Conservation (phyloP, 2,888 invertebrate genomes). For the Chromoteleia sp. region DNA sequence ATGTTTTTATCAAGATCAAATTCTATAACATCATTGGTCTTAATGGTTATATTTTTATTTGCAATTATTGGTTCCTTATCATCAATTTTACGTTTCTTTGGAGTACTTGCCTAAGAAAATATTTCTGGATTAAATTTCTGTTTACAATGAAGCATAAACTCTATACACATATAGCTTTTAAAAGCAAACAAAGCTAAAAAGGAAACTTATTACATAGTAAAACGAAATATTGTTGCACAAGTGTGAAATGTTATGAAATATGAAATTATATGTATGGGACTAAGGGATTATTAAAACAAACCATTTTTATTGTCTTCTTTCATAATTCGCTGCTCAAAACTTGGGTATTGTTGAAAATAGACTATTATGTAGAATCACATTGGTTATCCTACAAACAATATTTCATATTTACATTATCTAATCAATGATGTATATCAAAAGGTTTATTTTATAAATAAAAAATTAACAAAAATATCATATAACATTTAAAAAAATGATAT, state of each 20-base stretch:
- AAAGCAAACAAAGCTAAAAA: constrained; percentile 47
- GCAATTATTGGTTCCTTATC: constrained; percentile 53
- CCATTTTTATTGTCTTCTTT: constrained; percentile 68
- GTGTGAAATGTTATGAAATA: constrained; percentile 54
- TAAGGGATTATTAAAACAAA: constrained; percentile 60
- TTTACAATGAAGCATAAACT: background rate
- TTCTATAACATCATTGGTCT: constrained; percentile 40
- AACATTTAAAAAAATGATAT: background rate
- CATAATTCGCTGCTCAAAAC: constrained; percentile 68
- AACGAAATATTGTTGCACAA: constrained; percentile 9
- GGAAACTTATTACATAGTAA: constrained; percentile 6
- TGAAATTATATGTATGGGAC: constrained; percentile 52
- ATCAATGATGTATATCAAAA: constrained; percentile 9
- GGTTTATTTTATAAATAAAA: background rate
- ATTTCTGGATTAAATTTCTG: background rate
- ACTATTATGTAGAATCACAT: constrained; percentile 64
- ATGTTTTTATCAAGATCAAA: constrained; percentile 81
- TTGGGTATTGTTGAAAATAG: constrained; percentile 62
- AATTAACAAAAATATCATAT: background rate
- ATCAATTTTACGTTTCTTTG: constrained; percentile 77
- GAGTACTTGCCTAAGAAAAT: constrained; percentile 75
- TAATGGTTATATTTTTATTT: background rate
- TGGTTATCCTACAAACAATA: constrained; percentile 69
- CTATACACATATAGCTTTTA: constrained; percentile 12
- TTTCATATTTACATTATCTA: constrained; percentile 51